Conservation (phyloP, 2,113 vertebrate genomes). For the Laticauda colubrina region DNA sequence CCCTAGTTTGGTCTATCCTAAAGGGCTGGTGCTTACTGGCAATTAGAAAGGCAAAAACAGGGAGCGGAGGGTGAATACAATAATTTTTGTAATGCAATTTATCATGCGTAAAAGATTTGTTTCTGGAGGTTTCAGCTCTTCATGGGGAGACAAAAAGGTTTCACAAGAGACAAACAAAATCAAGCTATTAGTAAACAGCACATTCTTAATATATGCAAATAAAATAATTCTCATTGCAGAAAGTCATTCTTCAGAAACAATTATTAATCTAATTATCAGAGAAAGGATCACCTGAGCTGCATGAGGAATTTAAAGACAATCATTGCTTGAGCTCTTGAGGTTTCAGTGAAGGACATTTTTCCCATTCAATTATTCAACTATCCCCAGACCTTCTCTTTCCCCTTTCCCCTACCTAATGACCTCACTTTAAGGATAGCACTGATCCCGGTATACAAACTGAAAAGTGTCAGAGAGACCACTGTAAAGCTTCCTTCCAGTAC, state of each 20-base stretch:
- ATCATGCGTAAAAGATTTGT: background rate
- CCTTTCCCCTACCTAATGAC: background rate
- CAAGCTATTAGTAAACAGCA: background rate
- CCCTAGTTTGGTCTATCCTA: background rate
- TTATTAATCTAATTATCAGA: background rate
- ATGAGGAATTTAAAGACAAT: background rate
- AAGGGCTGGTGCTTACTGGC: background rate
- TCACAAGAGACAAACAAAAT: background rate
- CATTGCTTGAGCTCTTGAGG: background rate
- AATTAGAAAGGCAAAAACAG: background rate
- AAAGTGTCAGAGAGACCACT: background rate
- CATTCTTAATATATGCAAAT: background rate
- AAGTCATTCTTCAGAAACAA: background rate
- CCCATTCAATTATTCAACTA: background rate
- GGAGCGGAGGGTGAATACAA: background rate
- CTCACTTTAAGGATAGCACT: background rate
- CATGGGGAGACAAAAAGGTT: background rate
- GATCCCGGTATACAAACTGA: background rate
- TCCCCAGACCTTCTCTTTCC: background rate
- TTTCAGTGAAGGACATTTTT: background rate
- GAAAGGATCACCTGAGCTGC: background rate
- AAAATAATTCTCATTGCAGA: background rate
- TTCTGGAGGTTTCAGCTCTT: background rate
- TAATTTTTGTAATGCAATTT: background rate
- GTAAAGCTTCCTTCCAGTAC: background rate